phyloP scores from a whole-genome alignment of 2,113 vertebrate species.

The Phylloscopus trochiloides region DNA sequence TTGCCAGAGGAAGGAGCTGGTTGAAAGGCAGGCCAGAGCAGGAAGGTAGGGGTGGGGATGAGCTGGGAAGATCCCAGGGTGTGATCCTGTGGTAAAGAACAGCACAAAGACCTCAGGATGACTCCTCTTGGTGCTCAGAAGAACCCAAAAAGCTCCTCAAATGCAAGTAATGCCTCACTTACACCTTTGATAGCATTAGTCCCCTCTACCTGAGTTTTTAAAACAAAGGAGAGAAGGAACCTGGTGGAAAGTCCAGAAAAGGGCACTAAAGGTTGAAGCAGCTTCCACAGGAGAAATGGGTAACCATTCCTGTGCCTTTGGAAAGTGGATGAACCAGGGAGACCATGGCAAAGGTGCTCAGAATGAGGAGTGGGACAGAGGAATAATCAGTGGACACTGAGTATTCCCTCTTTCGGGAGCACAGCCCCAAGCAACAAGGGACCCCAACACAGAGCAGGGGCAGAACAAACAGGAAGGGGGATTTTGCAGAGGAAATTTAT shows the following conservation, averaged over 20 bases:
- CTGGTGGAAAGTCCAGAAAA: background rate
- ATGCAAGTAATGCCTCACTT: background rate
- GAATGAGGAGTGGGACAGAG: background rate
- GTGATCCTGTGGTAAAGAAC: background rate
- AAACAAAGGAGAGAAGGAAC: background rate
- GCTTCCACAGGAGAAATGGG: background rate
- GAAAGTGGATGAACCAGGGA: background rate
- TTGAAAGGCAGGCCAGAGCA: background rate
- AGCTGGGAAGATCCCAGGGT: background rate
- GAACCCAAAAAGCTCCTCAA: background rate
- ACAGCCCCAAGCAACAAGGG: background rate
- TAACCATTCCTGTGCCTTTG: background rate
- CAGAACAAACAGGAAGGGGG: background rate
- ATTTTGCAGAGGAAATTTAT: background rate
- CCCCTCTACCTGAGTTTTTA: background rate
- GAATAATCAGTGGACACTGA: background rate
- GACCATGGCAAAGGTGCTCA: background rate
- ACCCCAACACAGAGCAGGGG: background rate
- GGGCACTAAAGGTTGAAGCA: background rate
- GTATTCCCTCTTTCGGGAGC: background rate
- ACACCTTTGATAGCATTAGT: background rate
- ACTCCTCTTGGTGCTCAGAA: background rate
- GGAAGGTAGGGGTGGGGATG: rapidly evolving
- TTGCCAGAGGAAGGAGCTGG: background rate
- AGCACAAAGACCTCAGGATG: background rate